Conservation (phyloP, 2,888 invertebrate species). For the Nomada hirtipes region DNA sequence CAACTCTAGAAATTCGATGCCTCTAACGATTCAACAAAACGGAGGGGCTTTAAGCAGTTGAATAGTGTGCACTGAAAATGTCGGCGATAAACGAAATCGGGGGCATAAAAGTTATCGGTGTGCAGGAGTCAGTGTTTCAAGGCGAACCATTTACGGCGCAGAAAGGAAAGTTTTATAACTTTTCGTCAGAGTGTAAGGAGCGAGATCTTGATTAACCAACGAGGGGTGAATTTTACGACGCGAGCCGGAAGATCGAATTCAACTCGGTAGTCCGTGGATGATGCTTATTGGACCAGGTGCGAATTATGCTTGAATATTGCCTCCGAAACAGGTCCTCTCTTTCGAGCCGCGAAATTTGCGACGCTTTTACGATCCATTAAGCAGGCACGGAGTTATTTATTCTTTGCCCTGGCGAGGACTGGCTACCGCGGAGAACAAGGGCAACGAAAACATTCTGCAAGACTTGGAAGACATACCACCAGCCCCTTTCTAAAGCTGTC, state of each 20-base stretch:
- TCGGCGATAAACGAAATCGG: constrained; percentile 25
- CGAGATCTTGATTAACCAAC: constrained; percentile 36
- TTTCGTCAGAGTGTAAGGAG: neutral
- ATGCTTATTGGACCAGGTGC: constrained; percentile 45
- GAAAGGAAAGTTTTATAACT: constrained; percentile 45
- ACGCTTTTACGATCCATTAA: constrained; percentile 66
- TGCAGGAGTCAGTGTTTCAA: constrained; percentile 10
- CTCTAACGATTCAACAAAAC: neutral
- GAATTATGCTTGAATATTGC: constrained; percentile 50
- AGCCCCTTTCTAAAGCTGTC: neutral
- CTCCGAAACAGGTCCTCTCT: neutral
- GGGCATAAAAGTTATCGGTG: constrained; percentile 19
- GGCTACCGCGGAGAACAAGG: constrained; percentile 19
- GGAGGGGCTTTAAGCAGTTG: neutral
- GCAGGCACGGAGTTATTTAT: constrained; percentile 58
- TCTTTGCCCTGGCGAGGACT: constrained; percentile 31
- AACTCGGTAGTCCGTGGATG: constrained; percentile 25
- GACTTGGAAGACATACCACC: constrained; percentile 7
- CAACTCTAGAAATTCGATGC: too few relatives aligned
- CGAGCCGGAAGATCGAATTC: constrained; percentile 25
- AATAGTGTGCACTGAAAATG: neutral
- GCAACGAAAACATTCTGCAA: constrained; percentile 33
- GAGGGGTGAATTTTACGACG: constrained; percentile 40
- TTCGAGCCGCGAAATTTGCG: constrained; percentile 41
- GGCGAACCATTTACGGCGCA: constrained; percentile 18